Evolutionary conservation across 1,140 invertebrate genomes (phyloP).

Genomic region (Galleria mellonella): DNA sequence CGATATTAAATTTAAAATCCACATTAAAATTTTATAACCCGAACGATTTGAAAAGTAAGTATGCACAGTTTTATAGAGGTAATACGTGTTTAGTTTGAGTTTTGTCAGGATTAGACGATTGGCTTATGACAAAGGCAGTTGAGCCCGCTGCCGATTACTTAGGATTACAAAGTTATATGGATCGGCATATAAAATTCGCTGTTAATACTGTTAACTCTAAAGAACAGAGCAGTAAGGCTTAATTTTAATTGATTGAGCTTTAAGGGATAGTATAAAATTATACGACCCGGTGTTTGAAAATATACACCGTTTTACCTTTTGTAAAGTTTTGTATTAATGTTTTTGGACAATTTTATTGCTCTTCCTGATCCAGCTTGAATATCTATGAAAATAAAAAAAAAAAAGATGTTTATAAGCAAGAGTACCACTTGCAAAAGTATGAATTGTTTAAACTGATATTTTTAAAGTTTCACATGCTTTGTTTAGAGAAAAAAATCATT

Average conservation of each 20-base stretch:
- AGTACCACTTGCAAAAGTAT: no score
- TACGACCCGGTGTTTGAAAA: slow-evolving; percentile 54
- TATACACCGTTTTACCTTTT: slow-evolving; percentile 38
- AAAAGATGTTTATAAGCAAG: no score
- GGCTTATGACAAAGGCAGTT: slow-evolving; percentile 22
- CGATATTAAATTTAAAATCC: slow-evolving; percentile 32
- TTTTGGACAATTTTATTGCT: slow-evolving; percentile 53
- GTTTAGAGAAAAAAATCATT: no score
- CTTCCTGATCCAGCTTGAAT: slow-evolving; percentile 26
- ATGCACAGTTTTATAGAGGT: slow-evolving; percentile 8
- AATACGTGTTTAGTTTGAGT: slow-evolving; percentile 23
- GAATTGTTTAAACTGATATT: no score
- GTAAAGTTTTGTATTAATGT: slow-evolving; percentile 30
- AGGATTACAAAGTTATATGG: not conserved
- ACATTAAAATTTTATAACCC: slow-evolving; percentile 38
- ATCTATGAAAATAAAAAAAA: no score
- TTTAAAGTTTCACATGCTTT: no score
- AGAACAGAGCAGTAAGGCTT: no score
- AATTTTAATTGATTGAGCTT: not conserved
- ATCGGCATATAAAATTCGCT: no score
- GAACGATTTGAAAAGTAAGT: slow-evolving; percentile 19
- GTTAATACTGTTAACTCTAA: no score
- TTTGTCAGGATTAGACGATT: slow-evolving; percentile 26
- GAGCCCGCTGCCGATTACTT: slow-evolving; percentile 13
- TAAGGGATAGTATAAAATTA: not conserved